Base-by-base conservation (phyloP, 2,888 invertebrate genomes). In the Scaptomyza reducta region DNA sequence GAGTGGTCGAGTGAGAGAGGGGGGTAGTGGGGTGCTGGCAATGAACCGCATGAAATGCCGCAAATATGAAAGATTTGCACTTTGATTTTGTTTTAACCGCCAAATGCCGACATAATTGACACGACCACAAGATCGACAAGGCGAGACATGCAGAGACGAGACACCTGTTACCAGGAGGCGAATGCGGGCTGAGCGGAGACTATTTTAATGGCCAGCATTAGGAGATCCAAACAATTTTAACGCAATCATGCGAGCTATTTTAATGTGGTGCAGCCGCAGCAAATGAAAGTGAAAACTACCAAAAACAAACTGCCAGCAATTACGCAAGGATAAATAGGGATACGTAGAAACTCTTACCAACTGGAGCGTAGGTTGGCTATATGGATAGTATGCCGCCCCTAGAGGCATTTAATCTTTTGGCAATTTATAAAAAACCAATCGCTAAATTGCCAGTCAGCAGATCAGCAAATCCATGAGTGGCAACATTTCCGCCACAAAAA, bases 231-330 rank as follows among this genome's bases (percentile, higher is more conserved):
- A 87, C 79, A 88, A 89, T 89, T 88, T 83, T 79, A 88, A 86
- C 81, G 88, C 89, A 88, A 88, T 89, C 88, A 89, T 86, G 87
- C 85, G 83, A 74, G 80, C 50, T 80, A 84, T 84, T 87, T 84
- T 84, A 84, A 84, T 87, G 85, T 82, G 87, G 69, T 67, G 59
- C 76, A 74, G 70, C 31, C 10, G 31, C 67, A 33, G 68, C 70
- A 73, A 84, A 86, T 85, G 89, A 89, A 89, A 89, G 89, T 89
- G 79, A 85, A 87, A 85, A 83, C 67, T 45, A 74, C 66, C 9
- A 7, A 38, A 38, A 50, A 54, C 59, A 47, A 58, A 40, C 56
- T 25, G 64, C 55, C 53, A 83, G 46, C 75, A 74, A 74, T 74
- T 70, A 74, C 60, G 76, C 76, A 71, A 75, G 74, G 70, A 74